phyloP scores from a whole-genome alignment of 2,113 vertebrate species.

The Regulus satrapa region DNA sequence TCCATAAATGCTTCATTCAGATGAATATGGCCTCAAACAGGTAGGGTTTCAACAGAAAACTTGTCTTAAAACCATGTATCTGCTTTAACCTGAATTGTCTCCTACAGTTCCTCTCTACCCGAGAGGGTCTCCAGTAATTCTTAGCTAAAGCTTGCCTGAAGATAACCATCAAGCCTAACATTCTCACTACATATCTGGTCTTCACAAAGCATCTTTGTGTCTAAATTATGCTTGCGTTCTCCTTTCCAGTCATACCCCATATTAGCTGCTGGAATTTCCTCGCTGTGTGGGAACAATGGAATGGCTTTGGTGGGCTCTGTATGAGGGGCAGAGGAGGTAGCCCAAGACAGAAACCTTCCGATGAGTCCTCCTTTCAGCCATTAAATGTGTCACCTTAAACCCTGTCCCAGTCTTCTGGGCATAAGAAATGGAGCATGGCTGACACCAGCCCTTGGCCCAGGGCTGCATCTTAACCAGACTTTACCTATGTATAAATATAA shows the following conservation, averaged over 20 bases:
- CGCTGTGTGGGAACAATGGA: not conserved
- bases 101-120: not conserved
- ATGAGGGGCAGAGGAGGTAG: not conserved
- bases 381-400: not conserved
- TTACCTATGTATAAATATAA: too few relatives aligned
- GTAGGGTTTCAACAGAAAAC: not conserved
- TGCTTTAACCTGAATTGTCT: not conserved
- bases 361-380: not conserved
- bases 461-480: not conserved
- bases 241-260: not conserved
- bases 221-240: not conserved
- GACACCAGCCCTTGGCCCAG: not conserved
- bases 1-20: not conserved
- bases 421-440: accelerated
- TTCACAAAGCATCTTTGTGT: not conserved
- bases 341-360: not conserved
- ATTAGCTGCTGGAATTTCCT: not conserved
- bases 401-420: not conserved
- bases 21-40: not conserved
- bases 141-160: not conserved
- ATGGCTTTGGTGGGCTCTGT: not conserved
- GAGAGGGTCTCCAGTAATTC: not conserved
- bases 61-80: not conserved
- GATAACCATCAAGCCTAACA: not conserved
- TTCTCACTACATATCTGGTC: not conserved